Evolutionary conservation across 2,797 vertebrate genomes (phyloP).

Genomic region (Hylomyscus alleni): DNA sequence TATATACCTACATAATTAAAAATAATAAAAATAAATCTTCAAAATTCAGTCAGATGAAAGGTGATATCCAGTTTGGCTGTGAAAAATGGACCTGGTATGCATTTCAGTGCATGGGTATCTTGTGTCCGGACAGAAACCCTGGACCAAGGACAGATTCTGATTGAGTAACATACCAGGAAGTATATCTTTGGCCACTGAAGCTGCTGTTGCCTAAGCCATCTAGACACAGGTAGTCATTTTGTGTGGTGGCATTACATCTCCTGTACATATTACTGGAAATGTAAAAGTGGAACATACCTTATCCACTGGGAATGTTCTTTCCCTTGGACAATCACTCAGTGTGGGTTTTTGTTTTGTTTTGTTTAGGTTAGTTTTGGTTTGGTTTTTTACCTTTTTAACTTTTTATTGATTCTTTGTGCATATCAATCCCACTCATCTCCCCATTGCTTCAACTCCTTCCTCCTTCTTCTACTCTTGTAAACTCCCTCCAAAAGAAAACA

Average conservation of each 20-base stretch:
- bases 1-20: background rate
- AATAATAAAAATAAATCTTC: background rate
- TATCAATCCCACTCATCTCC: too few relatives aligned
- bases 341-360: too few relatives aligned
- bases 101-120: background rate
- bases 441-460: too few relatives aligned
- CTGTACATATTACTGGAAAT: background rate
- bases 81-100: background rate
- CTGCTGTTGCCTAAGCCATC: background rate
- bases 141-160: background rate
- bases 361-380: too few relatives aligned
- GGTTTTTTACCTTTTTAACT: too few relatives aligned
- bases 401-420: too few relatives aligned
- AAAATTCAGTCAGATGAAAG: background rate
- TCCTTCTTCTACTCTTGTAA: too few relatives aligned
- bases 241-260: background rate
- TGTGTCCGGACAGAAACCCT: background rate
- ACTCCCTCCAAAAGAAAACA: too few relatives aligned
- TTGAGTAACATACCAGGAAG: background rate
- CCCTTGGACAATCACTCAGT: background rate
- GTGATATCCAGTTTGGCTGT: too few relatives aligned
- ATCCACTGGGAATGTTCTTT: background rate
- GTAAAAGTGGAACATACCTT: background rate
- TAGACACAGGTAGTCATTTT: background rate
- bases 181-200: background rate